Conservation (phyloP, 2,888 invertebrate species). For the Aquatica leii region DNA sequence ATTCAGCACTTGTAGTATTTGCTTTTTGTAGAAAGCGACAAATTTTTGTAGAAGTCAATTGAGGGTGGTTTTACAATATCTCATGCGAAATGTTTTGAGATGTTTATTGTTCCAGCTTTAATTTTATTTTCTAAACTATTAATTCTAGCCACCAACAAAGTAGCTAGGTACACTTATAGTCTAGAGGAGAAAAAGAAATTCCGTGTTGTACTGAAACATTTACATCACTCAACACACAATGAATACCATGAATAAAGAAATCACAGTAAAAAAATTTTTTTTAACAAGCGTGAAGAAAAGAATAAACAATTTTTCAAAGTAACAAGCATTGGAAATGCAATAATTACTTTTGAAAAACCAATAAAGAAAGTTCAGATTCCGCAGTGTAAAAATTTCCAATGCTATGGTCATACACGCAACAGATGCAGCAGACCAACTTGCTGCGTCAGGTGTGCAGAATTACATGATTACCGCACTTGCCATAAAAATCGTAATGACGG, state of each 20-base stretch:
- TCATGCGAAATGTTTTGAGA: too few relatives aligned
- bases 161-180: too few relatives aligned
- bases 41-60: too few relatives aligned
- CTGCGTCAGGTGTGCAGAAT: too few relatives aligned
- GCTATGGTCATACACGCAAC: background rate
- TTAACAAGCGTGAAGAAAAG: background rate
- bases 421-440: background rate
- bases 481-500: background rate
- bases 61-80: too few relatives aligned
- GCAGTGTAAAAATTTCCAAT: background rate
- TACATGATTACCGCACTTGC: background rate
- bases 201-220: background rate
- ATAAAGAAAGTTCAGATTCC: background rate
- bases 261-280: background rate
- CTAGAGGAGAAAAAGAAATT: background rate
- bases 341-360: too few relatives aligned
- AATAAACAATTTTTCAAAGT: background rate
- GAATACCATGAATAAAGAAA: background rate
- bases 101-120: too few relatives aligned
- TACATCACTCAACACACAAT: background rate
- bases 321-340: too few relatives aligned
- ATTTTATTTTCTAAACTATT: too few relatives aligned
- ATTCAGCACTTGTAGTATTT: too few relatives aligned
- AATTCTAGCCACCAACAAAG: too few relatives aligned
- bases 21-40: too few relatives aligned